Conservation (phyloP, 2,888 invertebrate genomes). For the Pristionchus maxplancki region DNA sequence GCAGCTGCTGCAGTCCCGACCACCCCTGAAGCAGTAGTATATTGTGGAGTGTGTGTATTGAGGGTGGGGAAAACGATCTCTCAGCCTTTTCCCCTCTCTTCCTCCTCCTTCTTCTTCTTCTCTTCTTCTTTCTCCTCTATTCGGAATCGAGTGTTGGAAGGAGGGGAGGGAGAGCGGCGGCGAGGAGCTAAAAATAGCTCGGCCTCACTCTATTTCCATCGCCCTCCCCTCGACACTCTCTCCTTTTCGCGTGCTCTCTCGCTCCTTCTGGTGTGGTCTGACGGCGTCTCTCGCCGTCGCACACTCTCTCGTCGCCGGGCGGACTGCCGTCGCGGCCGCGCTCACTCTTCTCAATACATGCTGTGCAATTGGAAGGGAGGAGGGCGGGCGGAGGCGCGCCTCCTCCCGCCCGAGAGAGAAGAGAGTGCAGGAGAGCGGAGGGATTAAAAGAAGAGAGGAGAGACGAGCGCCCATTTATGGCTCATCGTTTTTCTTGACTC, state of each 20-base stretch:
- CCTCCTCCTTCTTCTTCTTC: constrained; percentile 18
- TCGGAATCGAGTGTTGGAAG: constrained; percentile 27
- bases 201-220: not conserved
- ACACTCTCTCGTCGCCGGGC: not conserved
- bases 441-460: constrained; percentile 3
- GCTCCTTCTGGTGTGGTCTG: not conserved
- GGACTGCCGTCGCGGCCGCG: constrained; percentile 7
- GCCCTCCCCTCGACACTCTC: constrained; percentile 21
- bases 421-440: constrained; percentile 25
- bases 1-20: not conserved
- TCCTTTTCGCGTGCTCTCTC: not conserved
- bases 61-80: not conserved
- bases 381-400: not conserved
- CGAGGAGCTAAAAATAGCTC: constrained; percentile 16
- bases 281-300: not conserved
- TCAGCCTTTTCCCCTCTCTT: constrained; percentile 29
- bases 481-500: constrained; percentile 28
- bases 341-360: not conserved
- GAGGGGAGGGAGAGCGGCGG: constrained; percentile 13
- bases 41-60: not conserved
- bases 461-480: not conserved
- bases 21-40: not conserved
- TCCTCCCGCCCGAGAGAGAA: not conserved
- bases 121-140: constrained; percentile 15
- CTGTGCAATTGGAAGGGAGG: constrained; percentile 25